phyloP scores from a whole-genome alignment of 2,888 invertebrate genomes.

The Philhelius pedissequus region DNA sequence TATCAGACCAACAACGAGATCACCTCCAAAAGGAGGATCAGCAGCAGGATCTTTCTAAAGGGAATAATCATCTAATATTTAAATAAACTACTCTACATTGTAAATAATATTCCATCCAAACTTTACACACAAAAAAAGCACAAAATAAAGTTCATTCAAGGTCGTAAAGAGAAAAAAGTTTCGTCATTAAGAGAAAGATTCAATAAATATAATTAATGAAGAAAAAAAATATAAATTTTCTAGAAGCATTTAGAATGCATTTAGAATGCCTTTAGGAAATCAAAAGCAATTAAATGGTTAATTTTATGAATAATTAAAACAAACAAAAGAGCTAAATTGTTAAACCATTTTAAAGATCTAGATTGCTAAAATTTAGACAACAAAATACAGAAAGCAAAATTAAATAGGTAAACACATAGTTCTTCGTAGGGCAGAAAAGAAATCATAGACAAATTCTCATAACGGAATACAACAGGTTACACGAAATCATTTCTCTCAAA shows the following conservation, averaged over 20 bases:
- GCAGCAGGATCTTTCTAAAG: constrained; percentile 42
- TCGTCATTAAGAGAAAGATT: constrained; percentile 11
- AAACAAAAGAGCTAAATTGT: constrained; percentile 20
- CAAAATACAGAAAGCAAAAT: constrained; percentile 2
- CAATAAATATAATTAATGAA: not conserved
- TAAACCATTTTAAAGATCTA: constrained; percentile 27
- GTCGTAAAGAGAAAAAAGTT: constrained; percentile 17
- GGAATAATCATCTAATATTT: not conserved
- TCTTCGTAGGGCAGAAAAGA: constrained; percentile 32
- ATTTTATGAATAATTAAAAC: constrained; percentile 24
- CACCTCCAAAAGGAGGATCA: constrained; percentile 70
- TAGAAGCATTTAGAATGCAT: constrained; percentile 61
- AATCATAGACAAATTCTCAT: constrained; percentile 13
- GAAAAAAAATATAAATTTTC: constrained; percentile 7
- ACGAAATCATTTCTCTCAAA: constrained; percentile 7
- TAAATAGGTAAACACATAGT: too few species aligned
- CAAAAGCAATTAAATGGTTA: constrained; percentile 55
- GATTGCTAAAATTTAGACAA: constrained; percentile 44
- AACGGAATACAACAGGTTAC: constrained; percentile 45
- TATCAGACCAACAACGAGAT: constrained; percentile 75
- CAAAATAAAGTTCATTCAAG: constrained; percentile 25
- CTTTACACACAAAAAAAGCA: constrained; percentile 53
- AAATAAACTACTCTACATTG: constrained; percentile 28
- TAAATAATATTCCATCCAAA: constrained; percentile 63
- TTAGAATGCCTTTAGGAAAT: constrained; percentile 48